Conservation (phyloP, 2,113 vertebrate species). For the Xiphophorus couchianus region DNA sequence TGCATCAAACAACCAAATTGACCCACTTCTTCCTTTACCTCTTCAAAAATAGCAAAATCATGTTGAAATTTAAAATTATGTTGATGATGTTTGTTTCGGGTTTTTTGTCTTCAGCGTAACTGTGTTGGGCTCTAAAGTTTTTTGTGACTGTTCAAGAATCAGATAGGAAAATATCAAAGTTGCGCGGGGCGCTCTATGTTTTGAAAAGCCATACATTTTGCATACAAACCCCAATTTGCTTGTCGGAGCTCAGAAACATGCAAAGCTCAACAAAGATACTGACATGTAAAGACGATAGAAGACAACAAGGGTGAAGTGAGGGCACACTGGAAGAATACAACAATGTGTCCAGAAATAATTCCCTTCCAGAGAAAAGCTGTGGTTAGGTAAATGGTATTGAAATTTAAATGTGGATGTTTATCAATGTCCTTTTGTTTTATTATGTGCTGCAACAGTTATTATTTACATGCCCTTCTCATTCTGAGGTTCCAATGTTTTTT, state of each 20-base stretch:
- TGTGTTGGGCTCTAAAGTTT: neutral
- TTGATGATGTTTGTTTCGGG: neutral
- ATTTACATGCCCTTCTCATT: conserved; percentile 58
- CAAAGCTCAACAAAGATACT: conserved; percentile 61
- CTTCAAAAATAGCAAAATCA: neutral
- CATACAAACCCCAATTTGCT: conserved; percentile 73
- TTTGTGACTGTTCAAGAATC: conserved; percentile 49
- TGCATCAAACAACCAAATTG: neutral
- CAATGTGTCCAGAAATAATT: conserved; percentile 42
- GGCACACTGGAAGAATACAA: conserved; percentile 49
- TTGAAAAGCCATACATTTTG: conserved; percentile 60
- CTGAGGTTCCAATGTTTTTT: conserved; percentile 23
- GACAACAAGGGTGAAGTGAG: conserved; percentile 28
- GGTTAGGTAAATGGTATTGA: conserved; percentile 58
- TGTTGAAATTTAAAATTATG: neutral
- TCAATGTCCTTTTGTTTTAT: conserved; percentile 48
- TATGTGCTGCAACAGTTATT: conserved; percentile 46
- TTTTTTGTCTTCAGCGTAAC: neutral
- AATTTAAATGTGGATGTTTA: conserved; percentile 49
- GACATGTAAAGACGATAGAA: conserved; percentile 11
- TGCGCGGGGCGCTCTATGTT: conserved; percentile 16
- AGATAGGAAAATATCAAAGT: conserved; percentile 36
- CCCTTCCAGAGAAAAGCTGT: conserved; percentile 48
- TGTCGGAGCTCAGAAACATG: conserved; percentile 66
- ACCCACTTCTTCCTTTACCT: neutral